These are phyloP conservation scores for Cettia cetti DNA, from an alignment of 2,113 vertebrate genomes.

Conservation along the genomic window DNA sequence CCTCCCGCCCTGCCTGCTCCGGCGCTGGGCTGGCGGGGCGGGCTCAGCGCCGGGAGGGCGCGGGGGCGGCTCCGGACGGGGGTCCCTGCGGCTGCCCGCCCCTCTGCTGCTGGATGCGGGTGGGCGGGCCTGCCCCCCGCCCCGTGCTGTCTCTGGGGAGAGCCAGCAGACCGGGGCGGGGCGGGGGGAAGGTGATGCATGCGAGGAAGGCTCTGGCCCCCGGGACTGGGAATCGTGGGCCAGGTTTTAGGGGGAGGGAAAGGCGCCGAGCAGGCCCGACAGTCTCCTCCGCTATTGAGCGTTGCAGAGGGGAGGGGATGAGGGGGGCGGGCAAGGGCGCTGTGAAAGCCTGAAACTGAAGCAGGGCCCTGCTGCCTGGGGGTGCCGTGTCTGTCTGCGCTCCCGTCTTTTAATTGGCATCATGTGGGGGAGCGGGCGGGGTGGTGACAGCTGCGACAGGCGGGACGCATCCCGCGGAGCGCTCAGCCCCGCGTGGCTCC, in stretches of 20 bases:
- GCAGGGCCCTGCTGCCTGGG: background rate
- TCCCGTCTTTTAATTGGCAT: slow-evolving; percentile 29
- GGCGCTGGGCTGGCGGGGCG: background rate
- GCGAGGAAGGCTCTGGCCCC: background rate
- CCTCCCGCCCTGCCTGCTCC: background rate
- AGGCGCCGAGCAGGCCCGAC: background rate
- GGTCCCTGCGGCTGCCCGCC: background rate
- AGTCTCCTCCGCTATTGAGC: background rate
- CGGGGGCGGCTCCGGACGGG: background rate
- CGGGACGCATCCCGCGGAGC: background rate
- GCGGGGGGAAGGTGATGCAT: background rate
- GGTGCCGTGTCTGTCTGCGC: background rate
- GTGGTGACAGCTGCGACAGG: slow-evolving; percentile 29
- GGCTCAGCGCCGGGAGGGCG: background rate
- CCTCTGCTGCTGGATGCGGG: background rate
- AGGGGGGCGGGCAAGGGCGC: background rate
- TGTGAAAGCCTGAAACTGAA: background rate
- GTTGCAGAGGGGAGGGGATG: background rate
- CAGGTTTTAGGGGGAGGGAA: background rate
- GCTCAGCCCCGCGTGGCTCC: background rate
- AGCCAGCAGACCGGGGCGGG: background rate
- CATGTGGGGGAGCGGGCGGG: slow-evolving; percentile 1
- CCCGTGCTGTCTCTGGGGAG: background rate
- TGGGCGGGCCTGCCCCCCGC: background rate
- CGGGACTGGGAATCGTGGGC: background rate